Conservation (phyloP, 2,113 vertebrate genomes). For the Empidonax traillii region DNA sequence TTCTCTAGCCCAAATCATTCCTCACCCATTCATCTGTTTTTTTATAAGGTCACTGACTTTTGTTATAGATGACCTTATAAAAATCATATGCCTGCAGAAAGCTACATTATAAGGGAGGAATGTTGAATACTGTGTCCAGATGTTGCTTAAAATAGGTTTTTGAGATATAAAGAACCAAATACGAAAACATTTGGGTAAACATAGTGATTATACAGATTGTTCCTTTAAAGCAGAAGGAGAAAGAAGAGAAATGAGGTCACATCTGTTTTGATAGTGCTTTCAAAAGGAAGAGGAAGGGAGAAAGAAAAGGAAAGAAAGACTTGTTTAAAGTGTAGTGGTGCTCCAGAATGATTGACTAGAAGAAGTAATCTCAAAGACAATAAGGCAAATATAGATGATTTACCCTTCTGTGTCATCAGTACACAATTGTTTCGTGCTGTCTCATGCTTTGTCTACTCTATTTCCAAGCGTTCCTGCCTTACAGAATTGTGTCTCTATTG, state of each 20-base stretch:
- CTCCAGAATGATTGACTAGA: not conserved
- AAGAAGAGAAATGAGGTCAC: not conserved
- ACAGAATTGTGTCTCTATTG: not conserved
- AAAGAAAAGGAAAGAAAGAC: not conserved
- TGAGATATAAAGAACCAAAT: not conserved
- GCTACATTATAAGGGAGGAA: not conserved
- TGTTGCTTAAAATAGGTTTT: conserved; percentile 3
- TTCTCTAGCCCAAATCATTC: not conserved
- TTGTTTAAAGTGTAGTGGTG: not conserved
- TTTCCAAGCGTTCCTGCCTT: not conserved
- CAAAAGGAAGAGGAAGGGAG: not conserved
- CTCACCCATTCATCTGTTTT: not conserved
- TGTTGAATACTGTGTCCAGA: not conserved
- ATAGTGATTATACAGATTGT: not conserved
- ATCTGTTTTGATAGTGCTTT: not conserved
- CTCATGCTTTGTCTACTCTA: not conserved
- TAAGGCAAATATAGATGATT: not conserved
- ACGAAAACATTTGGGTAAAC: not conserved
- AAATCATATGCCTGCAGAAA: not conserved
- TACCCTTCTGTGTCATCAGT: not conserved
- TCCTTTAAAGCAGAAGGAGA: not conserved
- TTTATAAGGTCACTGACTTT: conserved; percentile 11
- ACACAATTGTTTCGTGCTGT: not conserved
- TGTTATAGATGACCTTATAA: conserved; percentile 6
- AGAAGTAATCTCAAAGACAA: conserved; percentile 10